A percentile compares a stretch with the other conserved stretches of the same genome.
phyloP scores from a whole-genome alignment of 2,797 vertebrate species.

The Pteropus rufus region DNA sequence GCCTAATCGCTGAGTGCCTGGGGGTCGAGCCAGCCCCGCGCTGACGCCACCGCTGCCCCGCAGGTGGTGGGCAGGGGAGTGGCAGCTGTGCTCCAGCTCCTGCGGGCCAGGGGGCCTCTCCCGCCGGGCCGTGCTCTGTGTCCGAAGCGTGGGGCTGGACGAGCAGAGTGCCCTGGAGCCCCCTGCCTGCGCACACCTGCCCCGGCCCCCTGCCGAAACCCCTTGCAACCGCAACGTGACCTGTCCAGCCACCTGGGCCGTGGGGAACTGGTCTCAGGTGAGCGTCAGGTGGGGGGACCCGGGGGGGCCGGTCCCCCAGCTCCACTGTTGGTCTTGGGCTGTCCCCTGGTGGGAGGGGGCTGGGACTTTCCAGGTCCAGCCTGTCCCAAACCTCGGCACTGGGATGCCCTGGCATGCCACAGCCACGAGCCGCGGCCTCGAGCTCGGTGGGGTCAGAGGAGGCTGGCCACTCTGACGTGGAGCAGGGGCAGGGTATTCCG shows the following conservation, averaged over 20 bases:
- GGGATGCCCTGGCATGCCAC: not conserved
- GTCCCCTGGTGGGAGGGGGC: not conserved
- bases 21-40: fast-evolving
- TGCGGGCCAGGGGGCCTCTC: conserved; percentile 86
- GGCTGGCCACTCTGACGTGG: fast-evolving
- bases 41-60: not conserved
- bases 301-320: too few relatives aligned
- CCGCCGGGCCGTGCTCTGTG: conserved; percentile 90
- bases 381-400: fast-evolving
- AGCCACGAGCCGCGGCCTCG: fast-evolving
- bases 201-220: conserved; percentile 81
- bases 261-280: conserved; percentile 93
- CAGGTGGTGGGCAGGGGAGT: conserved; percentile 96
- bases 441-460: not conserved
- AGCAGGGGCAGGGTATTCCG: not conserved
- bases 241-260: conserved; percentile 90
- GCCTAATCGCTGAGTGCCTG: fast-evolving
- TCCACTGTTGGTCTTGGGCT: too few relatives aligned
- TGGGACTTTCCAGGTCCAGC: fast-evolving
- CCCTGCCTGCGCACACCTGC: conserved; percentile 84
- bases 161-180: conserved; percentile 89
- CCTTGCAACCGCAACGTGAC: conserved; percentile 86
- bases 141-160: conserved; percentile 89
- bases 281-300: fast-evolving
- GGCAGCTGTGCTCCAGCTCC: conserved; percentile 90